Base-by-base conservation (phyloP, 37 sponge, comb jelly and placozoan genomes). In the Petrosia ficiformis region DNA sequence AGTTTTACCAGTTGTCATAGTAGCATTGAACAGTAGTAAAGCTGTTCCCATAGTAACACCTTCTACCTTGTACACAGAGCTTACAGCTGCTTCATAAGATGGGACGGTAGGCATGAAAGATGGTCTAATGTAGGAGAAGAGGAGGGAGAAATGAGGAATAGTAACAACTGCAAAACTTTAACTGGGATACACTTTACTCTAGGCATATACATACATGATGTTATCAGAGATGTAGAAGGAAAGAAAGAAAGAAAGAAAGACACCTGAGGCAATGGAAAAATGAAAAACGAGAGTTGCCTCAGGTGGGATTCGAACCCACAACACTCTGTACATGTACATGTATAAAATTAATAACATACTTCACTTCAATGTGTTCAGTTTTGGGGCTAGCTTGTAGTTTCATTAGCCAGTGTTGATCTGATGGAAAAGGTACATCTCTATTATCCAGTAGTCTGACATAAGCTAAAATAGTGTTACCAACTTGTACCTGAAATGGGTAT, bases 21-120 rank as follows among this genome's bases (percentile, higher is more conserved):
- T 91, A 35, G 78, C 89, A 52, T 94, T 94, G 86, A 94, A 94
- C 44, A 59, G 1, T 31, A 94, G 73, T 28, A 80, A 74, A 37
- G 95, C 70, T 57, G 67, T 71, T 24, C 95, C 95, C 64, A 83
- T 73, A 29, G 72, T 44, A 16, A 87, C 70, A 33, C 92, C 93
- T 37, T 83, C 31, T 8, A 90, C 82, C 6, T 38, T 44, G 69
- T 67, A 88, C 58, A 80, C 78, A 16, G 77, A 69, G 59, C 84
- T 59, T 10, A 44, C 54, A 3, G 25, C 59, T 19, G 67, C 2
- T 19, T 76, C 75, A 32, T 73, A 70, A 4, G 63, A 42, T 0
- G 76, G 25, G 0, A 76, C 42, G 1, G 48, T 1, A 1, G 35
- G 4, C 2, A 75, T 39, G 40, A 48, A 26, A n/a, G 59, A 28